These are phyloP conservation scores for Eupelmus urozonus DNA, from an alignment of 2,888 invertebrate species.

Conservation along the genomic window DNA sequence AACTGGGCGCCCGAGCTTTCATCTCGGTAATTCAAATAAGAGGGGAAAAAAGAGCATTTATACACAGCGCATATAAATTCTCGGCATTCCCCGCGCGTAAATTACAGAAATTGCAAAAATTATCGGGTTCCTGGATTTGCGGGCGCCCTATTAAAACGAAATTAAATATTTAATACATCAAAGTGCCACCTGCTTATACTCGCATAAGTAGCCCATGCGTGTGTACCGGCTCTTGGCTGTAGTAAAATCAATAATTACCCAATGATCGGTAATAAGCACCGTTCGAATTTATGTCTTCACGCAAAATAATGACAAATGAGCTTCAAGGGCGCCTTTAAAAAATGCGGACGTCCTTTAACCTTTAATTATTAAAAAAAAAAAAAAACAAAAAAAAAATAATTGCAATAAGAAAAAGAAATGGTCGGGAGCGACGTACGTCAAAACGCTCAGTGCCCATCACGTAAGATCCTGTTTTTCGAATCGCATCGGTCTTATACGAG, in stretches of 20 bases:
- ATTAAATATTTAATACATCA: slow-evolving; percentile 37
- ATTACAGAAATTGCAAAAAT: slow-evolving; percentile 9
- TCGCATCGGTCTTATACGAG: slow-evolving; percentile 46
- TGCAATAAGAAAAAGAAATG: not conserved
- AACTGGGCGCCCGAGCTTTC: slow-evolving; percentile 6
- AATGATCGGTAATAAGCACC: slow-evolving; percentile 34
- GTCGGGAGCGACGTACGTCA: slow-evolving; percentile 9
- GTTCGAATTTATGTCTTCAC: slow-evolving; percentile 11
- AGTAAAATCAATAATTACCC: slow-evolving; percentile 44
- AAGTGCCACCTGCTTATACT: slow-evolving; percentile 17
- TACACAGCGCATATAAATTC: not conserved
- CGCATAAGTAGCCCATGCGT: slow-evolving; percentile 9
- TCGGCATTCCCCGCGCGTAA: too few relatives aligned
- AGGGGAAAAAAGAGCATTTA: not conserved
- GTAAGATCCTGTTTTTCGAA: slow-evolving; percentile 64
- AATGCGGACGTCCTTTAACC: not conserved
- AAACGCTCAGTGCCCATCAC: slow-evolving; percentile 44
- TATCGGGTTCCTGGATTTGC: not conserved
- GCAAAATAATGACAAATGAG: slow-evolving; percentile 17
- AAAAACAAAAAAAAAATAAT: not conserved
- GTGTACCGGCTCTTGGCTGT: not conserved
- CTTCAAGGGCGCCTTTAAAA: not conserved
- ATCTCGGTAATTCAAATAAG: slow-evolving; percentile 17
- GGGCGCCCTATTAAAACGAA: slow-evolving; percentile 13
- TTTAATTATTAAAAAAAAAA: slow-evolving; percentile 20